Percentiles rank a stretch among this genome's conserved stretches.
Conservation (phyloP, 2,797 vertebrate genomes). For the Corythornis leucogaster region DNA sequence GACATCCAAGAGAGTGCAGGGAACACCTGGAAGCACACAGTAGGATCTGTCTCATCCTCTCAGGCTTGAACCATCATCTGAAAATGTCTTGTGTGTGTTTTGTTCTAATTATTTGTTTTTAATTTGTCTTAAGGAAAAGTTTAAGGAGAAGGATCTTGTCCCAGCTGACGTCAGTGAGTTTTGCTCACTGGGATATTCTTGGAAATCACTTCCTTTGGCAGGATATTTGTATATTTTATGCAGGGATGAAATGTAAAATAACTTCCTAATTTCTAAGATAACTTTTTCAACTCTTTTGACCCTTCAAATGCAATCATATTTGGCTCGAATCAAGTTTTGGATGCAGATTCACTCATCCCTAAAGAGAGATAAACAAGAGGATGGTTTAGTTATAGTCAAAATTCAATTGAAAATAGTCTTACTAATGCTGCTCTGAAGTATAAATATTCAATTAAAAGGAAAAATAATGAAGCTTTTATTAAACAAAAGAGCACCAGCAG, state of each 20-base stretch:
- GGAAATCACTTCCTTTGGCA: background rate
- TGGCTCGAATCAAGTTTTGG: background rate
- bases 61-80: background rate
- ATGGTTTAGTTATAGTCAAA: background rate
- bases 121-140: background rate
- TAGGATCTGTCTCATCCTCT: background rate
- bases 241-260: background rate
- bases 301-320: background rate
- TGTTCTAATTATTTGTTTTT: background rate
- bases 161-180: background rate
- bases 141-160: background rate
- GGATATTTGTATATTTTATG: background rate
- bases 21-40: background rate
- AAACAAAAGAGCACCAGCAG: constrained; percentile 33
- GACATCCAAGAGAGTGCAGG: background rate
- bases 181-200: background rate
- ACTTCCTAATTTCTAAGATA: background rate
- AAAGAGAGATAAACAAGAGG: background rate
- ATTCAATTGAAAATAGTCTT: background rate
- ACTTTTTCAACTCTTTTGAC: background rate
- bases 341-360: background rate
- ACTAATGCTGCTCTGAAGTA: constrained; percentile 27
- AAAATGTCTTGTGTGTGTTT: background rate
- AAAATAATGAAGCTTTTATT: constrained; percentile 58
- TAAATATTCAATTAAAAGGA: constrained; percentile 46